phyloP scores from a whole-genome alignment of 2,797 vertebrate species.

The Pangasius larnaudii region DNA sequence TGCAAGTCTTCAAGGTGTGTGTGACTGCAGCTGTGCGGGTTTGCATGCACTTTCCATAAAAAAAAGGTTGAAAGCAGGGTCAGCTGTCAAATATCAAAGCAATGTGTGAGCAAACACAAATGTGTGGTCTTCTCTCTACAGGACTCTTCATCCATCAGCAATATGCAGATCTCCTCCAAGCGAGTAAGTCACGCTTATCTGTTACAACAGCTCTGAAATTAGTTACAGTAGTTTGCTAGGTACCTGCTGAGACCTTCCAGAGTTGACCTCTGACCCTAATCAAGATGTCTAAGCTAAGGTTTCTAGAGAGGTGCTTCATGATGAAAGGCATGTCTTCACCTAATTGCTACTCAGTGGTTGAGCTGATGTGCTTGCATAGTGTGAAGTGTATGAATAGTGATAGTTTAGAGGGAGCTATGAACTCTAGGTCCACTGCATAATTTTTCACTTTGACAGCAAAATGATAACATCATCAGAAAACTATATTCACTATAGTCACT shows the following conservation, averaged over 20 bases:
- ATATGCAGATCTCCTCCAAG: constrained; percentile 96
- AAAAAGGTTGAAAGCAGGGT: background rate
- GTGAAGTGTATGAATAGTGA: constrained; percentile 2
- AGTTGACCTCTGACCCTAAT: background rate
- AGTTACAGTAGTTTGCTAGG: background rate
- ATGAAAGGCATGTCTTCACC: background rate
- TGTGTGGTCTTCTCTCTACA: constrained; percentile 63
- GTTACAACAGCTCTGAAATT: background rate
- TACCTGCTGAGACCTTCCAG: background rate
- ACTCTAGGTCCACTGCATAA: background rate
- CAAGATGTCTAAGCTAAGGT: background rate
- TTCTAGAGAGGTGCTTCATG: background rate
- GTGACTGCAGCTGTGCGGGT: background rate
- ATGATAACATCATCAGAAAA: constrained; percentile 26
- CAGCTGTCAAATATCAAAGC: background rate
- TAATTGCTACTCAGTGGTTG: background rate
- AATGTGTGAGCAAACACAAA: background rate
- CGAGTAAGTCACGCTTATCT: constrained; percentile 78
- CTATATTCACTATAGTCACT: too few species aligned
- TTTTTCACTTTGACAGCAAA: constrained; percentile 24
- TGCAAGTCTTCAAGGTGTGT: constrained; percentile 93
- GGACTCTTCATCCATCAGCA: constrained; percentile 87
- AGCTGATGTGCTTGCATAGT: background rate
- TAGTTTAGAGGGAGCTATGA: background rate
- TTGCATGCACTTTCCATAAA: background rate